Evolutionary conservation across 2,797 vertebrate species (phyloP), one percentile per base, ranked within the genome.

Genomic region (Enteromius mattozi): DNA sequence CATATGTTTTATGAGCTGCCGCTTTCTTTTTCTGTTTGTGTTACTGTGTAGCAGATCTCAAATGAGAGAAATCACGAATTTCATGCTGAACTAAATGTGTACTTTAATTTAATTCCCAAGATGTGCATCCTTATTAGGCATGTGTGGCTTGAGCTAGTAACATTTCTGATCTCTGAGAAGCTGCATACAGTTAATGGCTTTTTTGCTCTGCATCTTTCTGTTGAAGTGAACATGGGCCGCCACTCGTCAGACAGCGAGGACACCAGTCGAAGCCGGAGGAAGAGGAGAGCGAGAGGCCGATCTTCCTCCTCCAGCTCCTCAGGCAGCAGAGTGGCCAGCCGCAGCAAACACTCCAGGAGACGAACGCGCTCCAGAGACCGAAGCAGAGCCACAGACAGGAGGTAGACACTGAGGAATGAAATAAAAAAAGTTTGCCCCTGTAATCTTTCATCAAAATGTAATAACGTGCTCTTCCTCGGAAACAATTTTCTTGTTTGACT

Each of bases 221-320:
- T 1, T 69, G 84, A 16, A 91, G 86, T 83, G 85, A 89, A 76
- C 66, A 98, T 98, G 98, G 97, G 97, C 59, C 96, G 95, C 4
- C 96, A 91, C 86, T 98, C 97, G 3, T 98, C 97, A 6, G 98
- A 98, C 90, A 98, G 97, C 0, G 97, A 98, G 81, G 96, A 97
- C 77, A 97, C 97, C 88, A 94, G 86, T 70, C 95, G 96, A 83
- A 96, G 95, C 92, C 94, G 91, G 87, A 97, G 96, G 89, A 98
- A 93, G 92, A 98, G 96, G 80, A 96, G 97, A 83, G 96, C 95
- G 19, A 91, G 95, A 14, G 95, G 94, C 0, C 97, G 96, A 0
- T 93, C 95, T 0, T 94, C 94, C 0, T 97, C 96, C 45, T 94
- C 94, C 0, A 97, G 96, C 69, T 98, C 97, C 74, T 97, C 97